phyloP scores from a whole-genome alignment of 2,797 vertebrate genomes.

The Muscicapa striata region DNA sequence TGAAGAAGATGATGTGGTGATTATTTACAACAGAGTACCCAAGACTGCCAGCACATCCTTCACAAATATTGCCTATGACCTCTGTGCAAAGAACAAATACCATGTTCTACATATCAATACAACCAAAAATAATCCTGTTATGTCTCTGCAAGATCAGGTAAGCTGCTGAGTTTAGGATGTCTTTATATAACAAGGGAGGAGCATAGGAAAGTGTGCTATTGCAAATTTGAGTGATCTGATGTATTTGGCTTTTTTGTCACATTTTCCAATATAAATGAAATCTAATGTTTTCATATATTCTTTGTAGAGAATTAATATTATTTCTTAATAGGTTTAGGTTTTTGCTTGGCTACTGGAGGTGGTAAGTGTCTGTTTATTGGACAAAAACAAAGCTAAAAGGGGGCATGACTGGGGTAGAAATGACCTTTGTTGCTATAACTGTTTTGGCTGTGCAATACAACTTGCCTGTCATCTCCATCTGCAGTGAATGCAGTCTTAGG shows the following conservation, averaged over 20 bases:
- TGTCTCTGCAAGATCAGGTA: constrained; percentile 99
- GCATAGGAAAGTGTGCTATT: not conserved
- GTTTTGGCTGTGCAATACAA: not conserved
- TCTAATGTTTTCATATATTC: not conserved
- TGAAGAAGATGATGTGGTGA: constrained; percentile 87
- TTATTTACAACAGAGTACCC: constrained; percentile 97
- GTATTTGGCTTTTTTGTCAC: not conserved
- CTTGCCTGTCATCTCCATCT: not conserved
- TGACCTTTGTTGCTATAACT: not conserved
- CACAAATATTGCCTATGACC: constrained; percentile 98
- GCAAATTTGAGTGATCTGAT: not conserved
- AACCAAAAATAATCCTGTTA: constrained; percentile 98
- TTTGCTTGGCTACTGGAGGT: not conserved
- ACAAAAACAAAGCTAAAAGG: not conserved
- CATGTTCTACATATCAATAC: constrained; percentile 99
- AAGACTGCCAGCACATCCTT: constrained; percentile 99
- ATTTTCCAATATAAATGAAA: not conserved
- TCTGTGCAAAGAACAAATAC: constrained; percentile 94
- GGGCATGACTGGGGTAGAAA: not conserved
- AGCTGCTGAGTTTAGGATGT: not conserved
- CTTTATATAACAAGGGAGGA: not conserved
- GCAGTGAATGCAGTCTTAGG: not conserved
- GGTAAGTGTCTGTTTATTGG: not conserved
- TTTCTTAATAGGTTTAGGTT: not conserved
- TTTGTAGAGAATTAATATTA: not conserved